Percentiles rank a stretch among this genome's conserved stretches.
Conservation (phyloP, 2,797 vertebrate species). For the Artibeus jamaicensis region DNA sequence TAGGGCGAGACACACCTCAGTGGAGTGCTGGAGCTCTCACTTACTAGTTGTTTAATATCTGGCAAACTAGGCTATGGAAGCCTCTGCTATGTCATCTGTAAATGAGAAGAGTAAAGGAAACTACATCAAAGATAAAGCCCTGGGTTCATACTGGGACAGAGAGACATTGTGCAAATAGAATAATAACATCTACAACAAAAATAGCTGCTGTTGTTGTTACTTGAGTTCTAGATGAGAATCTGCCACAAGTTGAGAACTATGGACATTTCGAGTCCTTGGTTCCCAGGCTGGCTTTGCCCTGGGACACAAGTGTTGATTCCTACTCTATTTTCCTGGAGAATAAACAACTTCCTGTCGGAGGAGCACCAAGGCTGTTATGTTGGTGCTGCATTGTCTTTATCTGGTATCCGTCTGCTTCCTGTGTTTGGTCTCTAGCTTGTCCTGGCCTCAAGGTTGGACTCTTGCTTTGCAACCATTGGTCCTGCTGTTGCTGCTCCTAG, state of each 20-base stretch:
- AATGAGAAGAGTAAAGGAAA: not conserved
- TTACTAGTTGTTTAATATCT: not conserved
- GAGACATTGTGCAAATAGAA: not conserved
- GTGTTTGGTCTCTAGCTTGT: not conserved
- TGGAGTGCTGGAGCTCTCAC: not conserved
- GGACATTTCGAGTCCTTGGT: not conserved
- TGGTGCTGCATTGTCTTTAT: not conserved
- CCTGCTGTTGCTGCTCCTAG: not conserved
- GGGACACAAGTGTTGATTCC: not conserved
- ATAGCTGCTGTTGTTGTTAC: not conserved
- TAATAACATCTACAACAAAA: not conserved
- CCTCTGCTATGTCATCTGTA: not conserved
- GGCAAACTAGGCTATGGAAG: not conserved
- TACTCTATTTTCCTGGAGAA: not conserved
- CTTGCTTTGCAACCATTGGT: not conserved
- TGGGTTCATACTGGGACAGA: not conserved
- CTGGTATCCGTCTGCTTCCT: not conserved
- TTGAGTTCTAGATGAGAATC: not conserved
- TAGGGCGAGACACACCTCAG: not conserved
- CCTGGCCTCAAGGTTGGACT: not conserved
- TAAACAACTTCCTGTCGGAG: constrained; percentile 6
- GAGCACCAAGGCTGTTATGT: not conserved
- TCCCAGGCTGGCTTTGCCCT: not conserved
- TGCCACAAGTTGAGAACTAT: not conserved
- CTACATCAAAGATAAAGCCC: not conserved